Base-by-base conservation (phyloP, 2,113 vertebrate species). In the Centropristis striata region DNA sequence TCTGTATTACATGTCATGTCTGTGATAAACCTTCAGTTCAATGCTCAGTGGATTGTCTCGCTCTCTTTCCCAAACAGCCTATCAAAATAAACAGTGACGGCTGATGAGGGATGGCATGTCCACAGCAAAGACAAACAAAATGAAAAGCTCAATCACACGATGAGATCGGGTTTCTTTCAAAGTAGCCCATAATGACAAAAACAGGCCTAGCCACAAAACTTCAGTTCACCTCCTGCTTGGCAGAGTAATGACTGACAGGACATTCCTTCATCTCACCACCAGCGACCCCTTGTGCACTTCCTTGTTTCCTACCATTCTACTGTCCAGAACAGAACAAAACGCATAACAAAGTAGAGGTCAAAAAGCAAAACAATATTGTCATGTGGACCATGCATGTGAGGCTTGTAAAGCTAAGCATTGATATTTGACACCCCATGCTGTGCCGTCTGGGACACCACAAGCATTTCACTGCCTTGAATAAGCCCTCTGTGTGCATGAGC, bases 111-210 rank as follows among this genome's bases (percentile, higher is more conserved):
- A 93, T 86, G 88, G 82, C 68, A 84, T 67, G 84, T 84, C 81
- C 36, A 74, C 70, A 55, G 84, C 84, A 86, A 91, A 89, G 85
- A 89, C 86, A 93, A 93, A 93, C 86, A 90, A 84, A 92, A 83
- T 85, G 88, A 92, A 90, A 90, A 87, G 61, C 75, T 83, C 86
- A 89, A 86, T 93, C 89, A 89, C 86, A 89, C n/a, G 37, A 83
- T 83, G 78, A 74, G 80, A 83, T 94, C 76, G 5, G 41, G 83
- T 94, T 95, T 92, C 89, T 2, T 72, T 60, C 14, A 2, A 37
- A 87, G 84, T 79, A 41, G 69, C 50, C 71, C 59, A 37, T 84
- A 80, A 94, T 92, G 93, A 93, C 90, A 86, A 90, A 94, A 94
- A 65, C 94, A 95, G 93, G 60, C 81, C 78, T 32, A 51, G 86